Evolutionary conservation across 2,113 vertebrate genomes (phyloP), one percentile per base, ranked within the genome.

Genomic region (Balaeniceps rex): DNA sequence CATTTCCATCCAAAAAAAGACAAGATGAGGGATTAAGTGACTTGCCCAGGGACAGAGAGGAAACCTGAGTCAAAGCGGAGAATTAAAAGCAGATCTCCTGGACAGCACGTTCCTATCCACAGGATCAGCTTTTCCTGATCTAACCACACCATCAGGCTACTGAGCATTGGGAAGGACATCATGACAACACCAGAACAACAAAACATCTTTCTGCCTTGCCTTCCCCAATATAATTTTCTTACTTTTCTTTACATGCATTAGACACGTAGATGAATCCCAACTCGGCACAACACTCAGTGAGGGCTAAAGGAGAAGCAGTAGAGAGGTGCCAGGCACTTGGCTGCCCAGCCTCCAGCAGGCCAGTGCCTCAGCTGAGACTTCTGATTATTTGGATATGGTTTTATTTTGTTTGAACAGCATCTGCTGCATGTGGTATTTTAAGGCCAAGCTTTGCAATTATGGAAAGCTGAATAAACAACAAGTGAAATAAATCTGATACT

Each of bases 261-360:
- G 44, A 11, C 40, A 23, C 4, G 3, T 2, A 46, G 92, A 42
- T 40, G 42, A 28, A 66, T 47, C 72, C 19, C 76, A 86, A 3
- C 66, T 34, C 36, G 38, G 78, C 42, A 28, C 28, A 49, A 4
- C 49, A 28, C 51, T 4, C 11, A 17, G 28, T 0, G 0, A 61
- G 51, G 8, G 38, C 12, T 17, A n/a, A 34, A 44, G 0, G 44
- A 79, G 82, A 9, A 80, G 55, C 51, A 10, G 31, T 2, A 55
- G 25, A 94, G 31, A 16, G 36, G 33, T 12, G 16, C 63, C 78
- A 90, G 66, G 34, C 4, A 4, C 55, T 42, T 10, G 55, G 31
- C 69, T 87, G 91, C 83, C 76, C 42, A 7, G 42, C 38, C 54
- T 89, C 23, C 44, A 63, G 47, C 69, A 65, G 64, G 28, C 4